Conservation (phyloP, 2,888 invertebrate species). For the Emmelina monodactyla region DNA sequence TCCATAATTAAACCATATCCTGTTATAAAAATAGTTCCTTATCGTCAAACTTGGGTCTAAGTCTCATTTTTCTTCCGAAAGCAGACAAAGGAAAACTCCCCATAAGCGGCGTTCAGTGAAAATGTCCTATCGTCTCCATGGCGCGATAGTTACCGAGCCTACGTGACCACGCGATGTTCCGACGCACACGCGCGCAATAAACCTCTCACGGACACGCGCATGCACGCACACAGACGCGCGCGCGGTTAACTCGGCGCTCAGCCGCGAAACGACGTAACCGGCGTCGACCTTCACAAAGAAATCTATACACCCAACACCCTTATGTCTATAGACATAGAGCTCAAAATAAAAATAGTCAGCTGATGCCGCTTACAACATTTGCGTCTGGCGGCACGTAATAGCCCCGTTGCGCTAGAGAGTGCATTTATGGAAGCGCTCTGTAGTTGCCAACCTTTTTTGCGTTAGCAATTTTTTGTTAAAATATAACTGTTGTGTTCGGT, state of each 20-base stretch:
- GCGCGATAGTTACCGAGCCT: conserved; percentile 44
- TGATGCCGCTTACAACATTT: conserved; percentile 22
- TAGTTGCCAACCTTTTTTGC: conserved; percentile 52
- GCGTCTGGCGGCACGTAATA: conserved; percentile 24
- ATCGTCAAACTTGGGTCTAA: no score
- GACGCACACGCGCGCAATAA: conserved; percentile 31
- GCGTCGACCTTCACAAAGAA: conserved; percentile 60
- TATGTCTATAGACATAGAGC: conserved; percentile 20
- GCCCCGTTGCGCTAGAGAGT: conserved; percentile 61
- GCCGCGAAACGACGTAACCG: conserved; percentile 26
- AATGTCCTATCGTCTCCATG: conserved; percentile 31
- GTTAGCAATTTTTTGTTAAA: conserved; percentile 33
- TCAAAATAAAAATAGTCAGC: conserved; percentile 19
- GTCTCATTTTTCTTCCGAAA: no score
- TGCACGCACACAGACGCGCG: conserved; percentile 31
- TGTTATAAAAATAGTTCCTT: no score
- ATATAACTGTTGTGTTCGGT: conserved; percentile 27
- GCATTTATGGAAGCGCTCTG: conserved; percentile 56
- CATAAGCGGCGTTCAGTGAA: no score
- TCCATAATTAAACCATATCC: no score
- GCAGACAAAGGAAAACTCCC: conserved; percentile 23
- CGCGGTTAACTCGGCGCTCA: conserved; percentile 37
- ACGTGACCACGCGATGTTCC: conserved; percentile 57
- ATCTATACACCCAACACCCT: conserved; percentile 35
- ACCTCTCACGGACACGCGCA: conserved; percentile 23